phyloP scores from a whole-genome alignment of 2,113 vertebrate species.

The Pelodiscus sinensis region DNA sequence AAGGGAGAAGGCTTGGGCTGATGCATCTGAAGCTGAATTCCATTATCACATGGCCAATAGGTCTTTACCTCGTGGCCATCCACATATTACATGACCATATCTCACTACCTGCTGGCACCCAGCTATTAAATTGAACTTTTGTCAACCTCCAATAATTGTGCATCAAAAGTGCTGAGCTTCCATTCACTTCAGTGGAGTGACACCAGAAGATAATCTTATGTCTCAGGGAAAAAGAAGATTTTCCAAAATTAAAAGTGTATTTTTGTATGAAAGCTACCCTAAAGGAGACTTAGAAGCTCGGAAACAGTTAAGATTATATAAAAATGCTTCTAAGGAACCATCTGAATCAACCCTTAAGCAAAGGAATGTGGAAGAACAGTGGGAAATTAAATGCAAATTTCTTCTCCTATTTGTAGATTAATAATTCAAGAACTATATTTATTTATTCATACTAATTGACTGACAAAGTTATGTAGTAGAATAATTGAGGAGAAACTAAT shows the following conservation, averaged over 20 bases:
- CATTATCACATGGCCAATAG: fast-evolving
- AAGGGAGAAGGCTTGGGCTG: fast-evolving
- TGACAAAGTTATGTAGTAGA: slow-evolving; percentile 67
- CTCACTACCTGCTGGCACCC: too few species aligned
- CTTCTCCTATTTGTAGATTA: slow-evolving; percentile 67
- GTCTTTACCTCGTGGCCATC: neutral
- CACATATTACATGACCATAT: neutral
- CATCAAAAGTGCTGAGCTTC: neutral
- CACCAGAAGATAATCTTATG: neutral
- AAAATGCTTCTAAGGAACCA: neutral
- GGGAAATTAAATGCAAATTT: slow-evolving; percentile 65
- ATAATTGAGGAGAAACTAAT: slow-evolving; percentile 77
- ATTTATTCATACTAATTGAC: slow-evolving; percentile 80
- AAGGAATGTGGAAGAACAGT: slow-evolving; percentile 46
- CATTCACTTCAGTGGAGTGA: neutral
- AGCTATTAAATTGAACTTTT: neutral
- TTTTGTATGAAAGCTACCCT: slow-evolving; percentile 31
- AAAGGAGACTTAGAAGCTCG: slow-evolving; percentile 27
- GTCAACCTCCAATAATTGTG: neutral
- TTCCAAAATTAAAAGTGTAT: neutral
- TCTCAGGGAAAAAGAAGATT: neutral
- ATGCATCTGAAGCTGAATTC: fast-evolving
- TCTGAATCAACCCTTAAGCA: slow-evolving; percentile 32
- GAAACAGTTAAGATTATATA: slow-evolving; percentile 38
- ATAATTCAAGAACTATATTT: slow-evolving; percentile 75